phyloP scores from a whole-genome alignment of 1,140 invertebrate species.

The Pteromalus puparum region DNA sequence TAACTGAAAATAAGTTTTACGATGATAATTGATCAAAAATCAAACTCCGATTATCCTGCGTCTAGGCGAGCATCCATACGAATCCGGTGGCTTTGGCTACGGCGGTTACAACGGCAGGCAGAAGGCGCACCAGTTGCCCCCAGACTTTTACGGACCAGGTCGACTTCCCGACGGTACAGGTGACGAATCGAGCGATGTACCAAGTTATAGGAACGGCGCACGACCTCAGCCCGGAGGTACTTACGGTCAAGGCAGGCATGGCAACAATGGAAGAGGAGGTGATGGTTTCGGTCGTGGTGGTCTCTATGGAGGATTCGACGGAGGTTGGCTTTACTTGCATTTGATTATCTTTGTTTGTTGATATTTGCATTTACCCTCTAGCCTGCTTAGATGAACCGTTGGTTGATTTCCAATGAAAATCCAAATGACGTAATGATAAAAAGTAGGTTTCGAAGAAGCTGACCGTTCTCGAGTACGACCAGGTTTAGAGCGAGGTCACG shows the following conservation, averaged over 20 bases:
- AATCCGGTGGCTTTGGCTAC: conserved; percentile 55
- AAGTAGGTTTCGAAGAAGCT: conserved; percentile 44
- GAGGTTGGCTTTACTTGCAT: conserved; percentile 24
- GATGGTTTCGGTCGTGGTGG: conserved; percentile 55
- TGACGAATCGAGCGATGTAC: conserved; percentile 53
- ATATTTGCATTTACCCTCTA: background rate
- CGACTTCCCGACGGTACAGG: background rate
- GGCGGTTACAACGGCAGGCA: conserved; percentile 41
- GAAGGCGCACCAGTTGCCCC: conserved; percentile 55
- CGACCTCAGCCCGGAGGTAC: conserved; percentile 52
- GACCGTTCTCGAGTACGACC: conserved; percentile 58
- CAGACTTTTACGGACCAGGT: conserved; percentile 55
- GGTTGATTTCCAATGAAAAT: too few species aligned
- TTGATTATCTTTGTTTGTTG: background rate
- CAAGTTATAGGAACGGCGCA: conserved; percentile 64
- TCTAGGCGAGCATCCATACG: conserved; percentile 52
- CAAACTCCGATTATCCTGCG: too few species aligned
- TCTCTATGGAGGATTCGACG: conserved; percentile 57
- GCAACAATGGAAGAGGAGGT: conserved; percentile 54
- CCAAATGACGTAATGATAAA: too few species aligned
- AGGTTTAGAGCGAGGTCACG: conserved; percentile 58
- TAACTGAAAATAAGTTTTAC: too few species aligned
- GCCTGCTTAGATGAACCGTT: background rate
- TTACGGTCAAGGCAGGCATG: conserved; percentile 52
- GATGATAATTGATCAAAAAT: too few species aligned